phyloP scores from a whole-genome alignment of 2,888 invertebrate species.

The Tenthredo livida region DNA sequence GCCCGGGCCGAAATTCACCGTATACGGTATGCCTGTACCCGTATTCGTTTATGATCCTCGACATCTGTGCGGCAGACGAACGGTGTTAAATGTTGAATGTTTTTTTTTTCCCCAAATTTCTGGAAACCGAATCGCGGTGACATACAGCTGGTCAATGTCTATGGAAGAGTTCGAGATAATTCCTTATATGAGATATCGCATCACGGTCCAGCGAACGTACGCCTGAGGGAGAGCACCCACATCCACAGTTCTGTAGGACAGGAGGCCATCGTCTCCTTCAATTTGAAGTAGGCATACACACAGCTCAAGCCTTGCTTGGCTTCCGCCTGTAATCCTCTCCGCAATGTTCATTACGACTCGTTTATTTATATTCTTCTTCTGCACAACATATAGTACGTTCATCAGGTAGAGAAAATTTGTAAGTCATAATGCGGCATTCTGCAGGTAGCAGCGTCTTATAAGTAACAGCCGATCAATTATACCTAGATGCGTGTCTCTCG shows the following conservation, averaged over 20 bases:
- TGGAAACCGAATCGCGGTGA: neutral
- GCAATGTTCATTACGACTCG: neutral
- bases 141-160: neutral
- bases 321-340: neutral
- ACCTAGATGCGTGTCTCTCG: neutral
- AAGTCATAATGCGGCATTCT: too few relatives aligned
- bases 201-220: neutral
- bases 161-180: neutral
- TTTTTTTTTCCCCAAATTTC: neutral
- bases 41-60: neutral
- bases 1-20: neutral
- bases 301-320: neutral
- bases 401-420: too few relatives aligned
- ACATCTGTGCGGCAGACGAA: neutral
- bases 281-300: neutral
- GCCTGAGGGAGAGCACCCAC: neutral
- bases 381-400: too few relatives aligned
- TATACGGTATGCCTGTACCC: neutral
- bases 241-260: neutral
- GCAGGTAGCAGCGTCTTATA: neutral
- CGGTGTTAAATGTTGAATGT: neutral
- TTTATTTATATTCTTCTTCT: too few relatives aligned
- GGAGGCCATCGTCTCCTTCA: neutral
- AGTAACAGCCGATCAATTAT: slow-evolving; percentile 16
- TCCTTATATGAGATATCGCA: neutral